Evolutionary conservation across 2,888 invertebrate species (phyloP).

Genomic region (Acheta domesticus): DNA sequence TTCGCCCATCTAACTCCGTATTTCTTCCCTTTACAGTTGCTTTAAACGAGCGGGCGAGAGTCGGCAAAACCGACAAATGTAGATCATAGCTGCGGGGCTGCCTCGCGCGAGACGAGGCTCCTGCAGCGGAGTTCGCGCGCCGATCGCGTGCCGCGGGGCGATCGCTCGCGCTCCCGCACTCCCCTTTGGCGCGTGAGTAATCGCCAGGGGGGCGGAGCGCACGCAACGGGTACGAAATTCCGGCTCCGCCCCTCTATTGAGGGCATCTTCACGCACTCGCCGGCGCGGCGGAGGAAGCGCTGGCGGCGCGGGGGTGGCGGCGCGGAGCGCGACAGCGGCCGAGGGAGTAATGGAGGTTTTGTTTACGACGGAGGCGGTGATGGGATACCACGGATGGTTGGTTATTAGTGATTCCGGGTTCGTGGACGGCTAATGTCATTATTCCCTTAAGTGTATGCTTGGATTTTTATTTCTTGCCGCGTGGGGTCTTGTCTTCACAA

Average conservation of each 20-base stretch:
- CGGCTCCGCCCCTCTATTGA: background rate
- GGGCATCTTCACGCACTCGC: background rate
- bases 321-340: no score
- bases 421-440: no score
- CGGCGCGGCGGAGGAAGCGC: background rate
- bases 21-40: constrained; percentile 2
- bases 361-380: no score
- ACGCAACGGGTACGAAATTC: constrained; percentile 10
- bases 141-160: background rate
- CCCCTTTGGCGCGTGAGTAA: background rate
- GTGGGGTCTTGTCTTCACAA: no score
- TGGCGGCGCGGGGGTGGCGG: background rate
- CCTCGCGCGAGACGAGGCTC: background rate
- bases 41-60: background rate
- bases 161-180: background rate
- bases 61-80: background rate
- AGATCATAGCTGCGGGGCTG: background rate
- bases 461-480: no score
- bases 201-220: background rate
- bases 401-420: no score
- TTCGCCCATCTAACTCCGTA: background rate
- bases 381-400: no score
- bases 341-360: no score
- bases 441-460: no score
- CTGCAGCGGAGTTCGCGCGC: no score